Conservation (phyloP, 2,888 invertebrate genomes). For the Melieria picta region DNA sequence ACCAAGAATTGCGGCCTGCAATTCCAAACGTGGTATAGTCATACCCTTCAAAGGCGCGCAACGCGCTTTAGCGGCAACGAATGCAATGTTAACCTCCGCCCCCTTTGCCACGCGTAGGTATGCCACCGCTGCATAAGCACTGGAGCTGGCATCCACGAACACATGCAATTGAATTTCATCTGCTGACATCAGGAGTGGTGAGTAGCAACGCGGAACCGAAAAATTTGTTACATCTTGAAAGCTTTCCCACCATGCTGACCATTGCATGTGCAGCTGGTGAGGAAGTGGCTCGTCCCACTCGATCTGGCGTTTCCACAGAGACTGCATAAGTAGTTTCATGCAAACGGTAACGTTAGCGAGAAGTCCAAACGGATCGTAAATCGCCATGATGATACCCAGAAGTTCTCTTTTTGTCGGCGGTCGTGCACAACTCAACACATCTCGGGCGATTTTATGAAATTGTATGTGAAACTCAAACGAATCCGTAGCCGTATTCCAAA, state of each 20-base stretch:
- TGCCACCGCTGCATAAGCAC: too few species aligned
- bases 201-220: too few species aligned
- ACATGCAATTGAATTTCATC: too few species aligned
- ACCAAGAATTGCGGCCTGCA: too few species aligned
- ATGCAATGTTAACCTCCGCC: too few species aligned
- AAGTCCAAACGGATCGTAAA: constrained; percentile 50
- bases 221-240: constrained; percentile 25
- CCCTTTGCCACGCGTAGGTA: too few species aligned
- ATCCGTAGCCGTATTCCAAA: constrained; percentile 42
- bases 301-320: constrained; percentile 27
- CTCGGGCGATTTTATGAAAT: constrained; percentile 25
- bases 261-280: constrained; percentile 7
- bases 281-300: constrained; percentile 38
- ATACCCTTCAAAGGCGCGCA: too few species aligned
- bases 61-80: too few species aligned
- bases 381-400: constrained; percentile 46
- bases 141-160: too few species aligned
- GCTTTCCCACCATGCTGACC: constrained; percentile 27
- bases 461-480: constrained; percentile 39
- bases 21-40: too few species aligned
- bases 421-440: constrained; percentile 21
- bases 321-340: constrained; percentile 34
- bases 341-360: constrained; percentile 41
- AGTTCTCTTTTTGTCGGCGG: constrained; percentile 45
- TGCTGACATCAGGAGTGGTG: too few species aligned